Percentiles rank a stretch among this genome's conserved stretches.
Evolutionary conservation across 2,113 vertebrate species (phyloP).

Genomic region (Perca fluviatilis): DNA sequence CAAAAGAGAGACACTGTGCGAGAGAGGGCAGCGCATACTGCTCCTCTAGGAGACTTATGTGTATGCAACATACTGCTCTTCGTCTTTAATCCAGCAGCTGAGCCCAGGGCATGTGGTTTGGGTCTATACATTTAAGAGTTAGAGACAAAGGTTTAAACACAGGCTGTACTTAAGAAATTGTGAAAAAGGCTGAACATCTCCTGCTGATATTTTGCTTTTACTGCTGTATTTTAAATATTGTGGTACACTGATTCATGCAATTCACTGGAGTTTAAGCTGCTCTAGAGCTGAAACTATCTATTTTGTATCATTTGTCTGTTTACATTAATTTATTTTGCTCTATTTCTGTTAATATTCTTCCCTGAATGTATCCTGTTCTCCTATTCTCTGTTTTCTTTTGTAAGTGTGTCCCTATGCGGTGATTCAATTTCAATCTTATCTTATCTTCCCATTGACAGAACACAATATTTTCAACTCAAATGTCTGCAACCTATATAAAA

Average conservation of each 20-base stretch:
- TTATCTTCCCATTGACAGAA: constrained; percentile 49
- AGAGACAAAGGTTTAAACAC: constrained; percentile 6
- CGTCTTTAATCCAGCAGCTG: constrained; percentile 20
- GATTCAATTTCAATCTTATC: constrained; percentile 50
- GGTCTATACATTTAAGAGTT: constrained; percentile 3
- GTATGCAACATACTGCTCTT: constrained; percentile 16
- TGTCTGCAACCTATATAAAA: constrained; percentile 46
- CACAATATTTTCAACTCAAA: constrained; percentile 59
- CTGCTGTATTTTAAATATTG: not conserved
- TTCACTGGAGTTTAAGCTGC: constrained; percentile 4
- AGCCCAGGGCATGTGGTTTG: constrained; percentile 9
- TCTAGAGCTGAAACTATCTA: not conserved
- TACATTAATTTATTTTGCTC: constrained; percentile 2
- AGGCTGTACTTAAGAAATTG: not conserved
- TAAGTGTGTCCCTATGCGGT: constrained; percentile 18
- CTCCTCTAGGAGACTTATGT: not conserved
- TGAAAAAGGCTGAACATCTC: not conserved
- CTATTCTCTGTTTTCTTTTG: constrained; percentile 6
- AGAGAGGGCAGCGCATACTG: constrained; percentile 18
- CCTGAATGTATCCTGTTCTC: constrained; percentile 31
- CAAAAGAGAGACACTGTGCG: constrained; percentile 36
- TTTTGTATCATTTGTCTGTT: constrained; percentile 11
- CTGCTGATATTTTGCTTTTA: constrained; percentile 5
- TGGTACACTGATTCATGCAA: not conserved
- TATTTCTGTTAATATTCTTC: constrained; percentile 30